Evolutionary conservation across 2,113 vertebrate genomes (phyloP).

Genomic region (Triplophysa dalaica): DNA sequence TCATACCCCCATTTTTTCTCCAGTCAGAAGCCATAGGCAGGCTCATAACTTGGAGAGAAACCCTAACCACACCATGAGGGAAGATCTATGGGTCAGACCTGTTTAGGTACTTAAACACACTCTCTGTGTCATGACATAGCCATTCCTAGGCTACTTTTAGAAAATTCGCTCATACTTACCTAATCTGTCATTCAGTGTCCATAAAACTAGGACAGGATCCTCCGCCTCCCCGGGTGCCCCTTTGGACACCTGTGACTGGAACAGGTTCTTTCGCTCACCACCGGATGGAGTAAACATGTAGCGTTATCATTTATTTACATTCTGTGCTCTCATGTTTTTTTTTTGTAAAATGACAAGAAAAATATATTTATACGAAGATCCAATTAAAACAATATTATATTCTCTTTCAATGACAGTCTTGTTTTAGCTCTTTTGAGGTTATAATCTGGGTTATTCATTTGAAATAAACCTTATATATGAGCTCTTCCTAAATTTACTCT

Average conservation of each 20-base stretch:
- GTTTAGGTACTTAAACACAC: constrained; percentile 49
- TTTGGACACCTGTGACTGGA: constrained; percentile 53
- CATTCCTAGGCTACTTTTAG: constrained; percentile 74
- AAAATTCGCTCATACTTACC: constrained; percentile 68
- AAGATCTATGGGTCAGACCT: constrained; percentile 52
- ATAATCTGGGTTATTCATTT: no score
- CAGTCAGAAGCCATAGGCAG: constrained; percentile 43
- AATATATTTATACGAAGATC: neutral
- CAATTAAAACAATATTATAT: neutral
- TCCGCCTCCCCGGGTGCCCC: constrained; percentile 36
- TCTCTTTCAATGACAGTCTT: neutral
- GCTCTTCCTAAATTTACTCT: no score
- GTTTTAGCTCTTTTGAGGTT: no score
- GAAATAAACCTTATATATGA: no score
- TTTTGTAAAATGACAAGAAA: neutral
- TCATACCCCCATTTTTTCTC: constrained; percentile 51
- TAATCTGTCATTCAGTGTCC: constrained; percentile 64
- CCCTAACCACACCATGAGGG: constrained; percentile 47
- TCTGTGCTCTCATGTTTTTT: neutral
- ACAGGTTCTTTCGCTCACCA: neutral
- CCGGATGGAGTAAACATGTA: neutral
- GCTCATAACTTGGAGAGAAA: constrained; percentile 48
- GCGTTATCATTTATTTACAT: neutral
- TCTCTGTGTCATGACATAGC: constrained; percentile 65
- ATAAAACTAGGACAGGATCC: constrained; percentile 52